Percentiles rank a stretch among this genome's conserved stretches.
phyloP scores from a whole-genome alignment of 2,888 invertebrate genomes.

The Chrysotoxum bicinctum region DNA sequence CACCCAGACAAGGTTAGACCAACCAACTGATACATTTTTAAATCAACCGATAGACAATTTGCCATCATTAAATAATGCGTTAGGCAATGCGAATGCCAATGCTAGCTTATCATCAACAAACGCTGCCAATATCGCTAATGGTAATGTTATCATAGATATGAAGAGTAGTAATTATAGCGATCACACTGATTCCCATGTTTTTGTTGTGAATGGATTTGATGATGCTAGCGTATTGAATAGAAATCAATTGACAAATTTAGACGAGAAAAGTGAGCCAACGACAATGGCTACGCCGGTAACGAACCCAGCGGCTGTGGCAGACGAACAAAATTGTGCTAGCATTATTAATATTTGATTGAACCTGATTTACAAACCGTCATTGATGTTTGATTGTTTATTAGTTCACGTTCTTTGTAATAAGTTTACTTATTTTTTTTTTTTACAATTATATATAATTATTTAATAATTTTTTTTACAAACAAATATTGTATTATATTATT shows the following conservation, averaged over 20 bases:
- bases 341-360: slow-evolving; percentile 68
- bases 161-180: slow-evolving; percentile 64
- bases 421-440: slow-evolving; percentile 41
- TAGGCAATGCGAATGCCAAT: slow-evolving; percentile 70
- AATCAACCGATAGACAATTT: slow-evolving; percentile 75
- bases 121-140: slow-evolving; percentile 67
- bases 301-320: slow-evolving; percentile 1
- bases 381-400: slow-evolving; percentile 38
- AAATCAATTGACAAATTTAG: slow-evolving; percentile 38
- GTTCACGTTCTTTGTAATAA: slow-evolving; percentile 50
- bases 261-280: slow-evolving; percentile 18
- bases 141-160: slow-evolving; percentile 75
- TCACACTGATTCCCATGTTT: slow-evolving; percentile 53
- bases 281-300: background rate
- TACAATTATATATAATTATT: slow-evolving; percentile 24
- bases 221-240: slow-evolving; percentile 63
- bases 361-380: slow-evolving; percentile 35
- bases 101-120: slow-evolving; percentile 69
- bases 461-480: slow-evolving; percentile 32
- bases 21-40: slow-evolving; percentile 81
- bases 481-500: slow-evolving; percentile 51
- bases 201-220: slow-evolving; percentile 67
- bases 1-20: slow-evolving; percentile 91
- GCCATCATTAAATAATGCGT: slow-evolving; percentile 74
- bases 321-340: slow-evolving; percentile 61